Percentiles rank a stretch among this genome's conserved stretches.
These are phyloP conservation scores for Blennius ocellaris DNA, from an alignment of 2,113 vertebrate genomes.

Conservation along the genomic window DNA sequence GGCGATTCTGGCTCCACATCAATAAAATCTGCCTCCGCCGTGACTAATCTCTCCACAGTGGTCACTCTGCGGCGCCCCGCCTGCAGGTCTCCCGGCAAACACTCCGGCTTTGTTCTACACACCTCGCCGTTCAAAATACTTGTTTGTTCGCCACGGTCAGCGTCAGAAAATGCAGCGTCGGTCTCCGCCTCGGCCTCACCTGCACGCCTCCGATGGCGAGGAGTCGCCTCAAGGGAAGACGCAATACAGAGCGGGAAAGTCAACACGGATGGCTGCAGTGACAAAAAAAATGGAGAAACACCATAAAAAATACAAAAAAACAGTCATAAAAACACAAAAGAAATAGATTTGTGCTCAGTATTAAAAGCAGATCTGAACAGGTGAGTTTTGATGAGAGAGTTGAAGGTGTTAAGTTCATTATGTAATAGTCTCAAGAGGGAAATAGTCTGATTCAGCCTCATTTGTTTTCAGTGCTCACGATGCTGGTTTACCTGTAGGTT, in stretches of 20 bases:
- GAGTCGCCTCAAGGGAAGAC: slow-evolving; percentile 24
- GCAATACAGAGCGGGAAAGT: slow-evolving; percentile 24
- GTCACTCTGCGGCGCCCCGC: slow-evolving; percentile 17
- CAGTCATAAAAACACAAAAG: too few species aligned
- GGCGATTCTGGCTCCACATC: slow-evolving; percentile 44
- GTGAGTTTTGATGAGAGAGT: too few species aligned
- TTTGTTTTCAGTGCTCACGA: too few species aligned
- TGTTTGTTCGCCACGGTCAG: slow-evolving; percentile 9
- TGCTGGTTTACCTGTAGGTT: too few species aligned
- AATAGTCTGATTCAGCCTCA: too few species aligned
- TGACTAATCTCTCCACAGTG: slow-evolving; percentile 42
- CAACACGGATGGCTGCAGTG: slow-evolving; percentile 8
- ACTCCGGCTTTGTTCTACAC: slow-evolving; percentile 43
- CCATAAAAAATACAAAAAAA: too few species aligned
- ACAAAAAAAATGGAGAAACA: not conserved
- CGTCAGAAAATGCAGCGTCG: slow-evolving; percentile 14
- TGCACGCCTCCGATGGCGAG: slow-evolving; percentile 35
- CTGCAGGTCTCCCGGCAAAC: slow-evolving; percentile 28
- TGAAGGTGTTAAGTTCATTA: too few species aligned
- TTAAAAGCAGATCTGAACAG: too few species aligned
- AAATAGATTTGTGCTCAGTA: too few species aligned
- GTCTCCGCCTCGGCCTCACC: slow-evolving; percentile 12
- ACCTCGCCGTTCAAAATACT: not conserved
- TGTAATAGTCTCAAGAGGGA: too few species aligned
- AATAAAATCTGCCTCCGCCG: slow-evolving; percentile 31